Conservation (phyloP, 1,140 invertebrate genomes). For the Lamellibrachia luymesi region DNA sequence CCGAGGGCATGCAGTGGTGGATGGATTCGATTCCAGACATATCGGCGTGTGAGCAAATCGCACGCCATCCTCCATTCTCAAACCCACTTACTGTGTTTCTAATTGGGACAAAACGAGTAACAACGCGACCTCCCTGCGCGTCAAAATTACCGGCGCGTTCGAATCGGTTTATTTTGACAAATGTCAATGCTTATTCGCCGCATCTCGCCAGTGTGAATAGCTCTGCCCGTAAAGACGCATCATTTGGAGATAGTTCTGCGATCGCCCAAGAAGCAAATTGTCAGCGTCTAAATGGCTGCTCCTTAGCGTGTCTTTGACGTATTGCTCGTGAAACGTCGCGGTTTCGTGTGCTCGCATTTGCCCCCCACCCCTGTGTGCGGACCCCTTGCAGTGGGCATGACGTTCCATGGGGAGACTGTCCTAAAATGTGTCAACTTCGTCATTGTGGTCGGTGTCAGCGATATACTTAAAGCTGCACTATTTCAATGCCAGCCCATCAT, state of each 20-base stretch:
- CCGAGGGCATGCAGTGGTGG: neutral
- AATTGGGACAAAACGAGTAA: neutral
- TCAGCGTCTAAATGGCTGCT: neutral
- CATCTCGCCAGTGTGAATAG: no score
- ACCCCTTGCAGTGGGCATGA: neutral
- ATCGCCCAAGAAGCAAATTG: neutral
- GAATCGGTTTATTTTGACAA: conserved; percentile 5
- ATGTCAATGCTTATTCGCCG: neutral
- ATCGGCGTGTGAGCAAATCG: neutral
- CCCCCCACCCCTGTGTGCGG: neutral
- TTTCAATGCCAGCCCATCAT: neutral
- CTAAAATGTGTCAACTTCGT: neutral
- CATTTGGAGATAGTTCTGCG: neutral
- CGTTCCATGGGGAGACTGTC: neutral
- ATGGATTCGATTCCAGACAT: neutral
- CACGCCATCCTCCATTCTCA: neutral
- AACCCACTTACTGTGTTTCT: neutral
- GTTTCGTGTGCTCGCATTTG: neutral
- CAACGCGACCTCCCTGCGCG: neutral
- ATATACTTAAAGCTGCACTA: neutral
- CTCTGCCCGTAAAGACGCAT: neutral
- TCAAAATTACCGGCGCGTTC: neutral
- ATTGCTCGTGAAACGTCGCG: neutral
- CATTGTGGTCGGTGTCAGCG: neutral
- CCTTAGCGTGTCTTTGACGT: neutral